phyloP scores from a whole-genome alignment of 1,140 invertebrate species.

The Frieseomelitta varia region DNA sequence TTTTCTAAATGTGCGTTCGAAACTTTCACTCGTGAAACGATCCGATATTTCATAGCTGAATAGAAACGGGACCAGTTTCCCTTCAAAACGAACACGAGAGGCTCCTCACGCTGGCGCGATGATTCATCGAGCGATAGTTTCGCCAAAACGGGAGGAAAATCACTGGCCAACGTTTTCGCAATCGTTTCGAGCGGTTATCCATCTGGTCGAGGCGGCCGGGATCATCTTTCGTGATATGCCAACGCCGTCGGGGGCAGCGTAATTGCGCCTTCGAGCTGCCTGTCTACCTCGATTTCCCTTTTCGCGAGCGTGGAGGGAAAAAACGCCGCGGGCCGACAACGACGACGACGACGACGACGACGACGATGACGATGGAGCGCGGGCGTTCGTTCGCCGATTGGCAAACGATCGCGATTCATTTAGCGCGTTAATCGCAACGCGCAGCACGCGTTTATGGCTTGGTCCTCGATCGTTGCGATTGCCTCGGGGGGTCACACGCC shows the following conservation, averaged over 20 bases:
- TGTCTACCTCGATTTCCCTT: conserved; percentile 31
- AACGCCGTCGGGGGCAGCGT: conserved; percentile 11
- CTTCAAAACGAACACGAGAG: neutral
- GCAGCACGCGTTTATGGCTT: conserved; percentile 1
- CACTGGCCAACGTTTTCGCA: conserved; percentile 12
- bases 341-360: too few species aligned
- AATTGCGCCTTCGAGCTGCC: conserved; percentile 19
- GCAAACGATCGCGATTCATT: conserved; percentile 22
- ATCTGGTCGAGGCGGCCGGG: neutral
- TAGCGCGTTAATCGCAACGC: conserved; percentile 14
- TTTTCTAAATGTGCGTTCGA: too few species aligned
- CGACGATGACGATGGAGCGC: too few species aligned
- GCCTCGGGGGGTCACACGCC: conserved; percentile 16
- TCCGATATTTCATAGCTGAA: neutral
- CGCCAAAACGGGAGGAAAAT: neutral
- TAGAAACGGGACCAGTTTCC: neutral
- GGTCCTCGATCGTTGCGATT: neutral
- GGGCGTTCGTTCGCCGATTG: neutral
- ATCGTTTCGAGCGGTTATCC: conserved; percentile 23
- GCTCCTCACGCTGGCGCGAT: neutral
- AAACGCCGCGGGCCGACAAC: neutral
- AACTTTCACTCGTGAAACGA: too few species aligned
- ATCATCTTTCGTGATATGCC: conserved; percentile 54
- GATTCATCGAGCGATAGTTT: conserved; percentile 21
- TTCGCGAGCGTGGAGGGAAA: neutral